Percentiles rank a stretch among this genome's conserved stretches.
Conservation (phyloP, 2,113 vertebrate species). For the Chloropsis cyanopogon region DNA sequence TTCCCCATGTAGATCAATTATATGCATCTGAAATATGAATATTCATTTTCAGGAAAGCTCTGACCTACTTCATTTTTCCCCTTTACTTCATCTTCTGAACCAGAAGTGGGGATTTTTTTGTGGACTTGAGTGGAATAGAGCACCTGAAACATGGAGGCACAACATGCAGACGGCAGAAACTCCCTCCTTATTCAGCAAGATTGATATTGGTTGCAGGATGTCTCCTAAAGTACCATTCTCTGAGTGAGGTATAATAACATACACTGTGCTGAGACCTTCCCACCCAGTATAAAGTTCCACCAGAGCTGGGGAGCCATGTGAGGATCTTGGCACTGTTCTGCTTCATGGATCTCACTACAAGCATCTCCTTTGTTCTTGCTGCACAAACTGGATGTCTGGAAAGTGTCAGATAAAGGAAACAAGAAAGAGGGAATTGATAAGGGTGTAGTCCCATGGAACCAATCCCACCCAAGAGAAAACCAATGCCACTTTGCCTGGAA, state of each 20-base stretch:
- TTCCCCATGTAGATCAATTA: neutral
- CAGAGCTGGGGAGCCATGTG: neutral
- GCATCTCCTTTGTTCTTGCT: neutral
- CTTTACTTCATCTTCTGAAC: neutral
- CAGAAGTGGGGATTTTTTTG: neutral
- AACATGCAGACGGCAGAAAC: neutral
- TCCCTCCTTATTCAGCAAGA: neutral
- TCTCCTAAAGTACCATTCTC: neutral
- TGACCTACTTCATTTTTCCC: neutral
- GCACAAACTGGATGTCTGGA: neutral
- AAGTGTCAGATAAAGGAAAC: neutral
- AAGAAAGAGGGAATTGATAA: neutral
- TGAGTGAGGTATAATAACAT: neutral
- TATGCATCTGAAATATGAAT: neutral
- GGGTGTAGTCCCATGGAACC: neutral
- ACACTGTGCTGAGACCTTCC: neutral
- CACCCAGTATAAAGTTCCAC: neutral
- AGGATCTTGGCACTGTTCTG: neutral
- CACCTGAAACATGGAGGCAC: neutral
- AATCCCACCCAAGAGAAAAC: neutral
- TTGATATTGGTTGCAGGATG: neutral
- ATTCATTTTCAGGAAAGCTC: neutral
- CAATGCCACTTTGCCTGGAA: neutral
- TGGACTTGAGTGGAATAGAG: neutral
- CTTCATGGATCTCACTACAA: neutral